Evolutionary conservation across 2,888 invertebrate genomes (phyloP), one percentile per base, ranked within the genome.

Genomic region (Cryptocephalus primarius): DNA sequence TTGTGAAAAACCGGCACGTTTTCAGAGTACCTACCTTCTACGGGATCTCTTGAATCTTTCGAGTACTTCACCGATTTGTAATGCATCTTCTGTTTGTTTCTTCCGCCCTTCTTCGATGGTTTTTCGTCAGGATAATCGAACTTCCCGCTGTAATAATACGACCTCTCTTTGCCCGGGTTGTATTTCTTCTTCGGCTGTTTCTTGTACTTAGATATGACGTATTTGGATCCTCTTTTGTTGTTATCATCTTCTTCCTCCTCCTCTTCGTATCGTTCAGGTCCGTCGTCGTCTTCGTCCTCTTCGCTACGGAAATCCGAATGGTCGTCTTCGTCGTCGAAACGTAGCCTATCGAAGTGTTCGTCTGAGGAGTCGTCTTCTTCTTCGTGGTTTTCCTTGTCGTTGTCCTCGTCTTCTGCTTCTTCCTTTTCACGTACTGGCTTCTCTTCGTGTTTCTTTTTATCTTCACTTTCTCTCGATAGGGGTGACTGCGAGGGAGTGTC

Each of bases 1-100:
- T 62, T 60, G 33, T 60, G 61, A 4, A 59, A 55, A 13, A 62
- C 53, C 10, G 64, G 64, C 43, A 60, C 45, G 42, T 56, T 51
- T 42, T 62, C 55, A 13, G 63, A 62, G 34, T 52, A 57, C 45
- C 55, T 52, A 8, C 57, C 62, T 50, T 60, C 60, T 32, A 59
- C 54, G n/a, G 49, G 54, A 14, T 48, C 48, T 44, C 47, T 44
- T 12, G 46, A 41, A 40, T 51, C 46, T 47, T 53, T 52, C 4
- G 48, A 44, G 43, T 50, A 51, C 38, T 55, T 54, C 32, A 50
- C 42, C 9, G 50, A 42, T 44, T 54, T 54, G 33, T 52, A 48
- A 9, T 49, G 39, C 41, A 48, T 46, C 39, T 52, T 56, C 8
- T 50, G 33, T 10, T 52, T 47, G 11, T 45, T 51, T 42, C 31